Evolutionary conservation across 2,797 vertebrate genomes (phyloP), one percentile per base, ranked within the genome.

Genomic region (Pelochelys cantorii): DNA sequence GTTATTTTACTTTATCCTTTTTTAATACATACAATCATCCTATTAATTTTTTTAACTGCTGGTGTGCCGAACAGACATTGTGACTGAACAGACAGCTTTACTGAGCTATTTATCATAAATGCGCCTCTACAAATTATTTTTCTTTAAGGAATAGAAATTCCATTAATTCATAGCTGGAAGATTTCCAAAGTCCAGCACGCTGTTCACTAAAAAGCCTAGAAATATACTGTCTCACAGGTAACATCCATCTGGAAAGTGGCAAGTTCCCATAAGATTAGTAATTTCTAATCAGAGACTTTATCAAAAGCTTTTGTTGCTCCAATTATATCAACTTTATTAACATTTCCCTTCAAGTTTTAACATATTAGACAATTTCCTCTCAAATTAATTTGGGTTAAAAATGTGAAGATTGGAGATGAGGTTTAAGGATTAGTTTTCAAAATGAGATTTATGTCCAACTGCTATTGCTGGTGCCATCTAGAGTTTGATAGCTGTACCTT

Each of bases 401-500:
- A 80, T 71, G 18, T 65, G 79, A 79, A 89, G 60, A 74, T 23
- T 9, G 22, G 77, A 91, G 87, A 75, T 62, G 54, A 55, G 17
- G 52, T 34, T 60, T 74, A 60, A 37, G 22, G 37, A 11, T 27
- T 56, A 48, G 29, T 59, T 17, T 88, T 79, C 25, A 53, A 75
- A 25, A 59, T 56, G 11, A 59, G 48, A 81, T 65, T n/a, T 71
- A 59, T 74, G 42, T 88, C 62, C 27, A 68, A 77, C 3, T 5
- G 84, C 52, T 87, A 68, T 17, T 92, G 68, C 34, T 2, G 2
- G 11, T 78, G 52, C 42, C 82, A 90, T 92, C 60, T 54, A 52
- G 94, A 83, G 83, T 53, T 90, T 91, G 83, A 80, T 57, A 54
- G 81, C 31, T 31, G 15, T 83, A 53, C 68, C 57, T 86, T 88